phyloP scores from a whole-genome alignment of 2,113 vertebrate species.

The Conger conger region DNA sequence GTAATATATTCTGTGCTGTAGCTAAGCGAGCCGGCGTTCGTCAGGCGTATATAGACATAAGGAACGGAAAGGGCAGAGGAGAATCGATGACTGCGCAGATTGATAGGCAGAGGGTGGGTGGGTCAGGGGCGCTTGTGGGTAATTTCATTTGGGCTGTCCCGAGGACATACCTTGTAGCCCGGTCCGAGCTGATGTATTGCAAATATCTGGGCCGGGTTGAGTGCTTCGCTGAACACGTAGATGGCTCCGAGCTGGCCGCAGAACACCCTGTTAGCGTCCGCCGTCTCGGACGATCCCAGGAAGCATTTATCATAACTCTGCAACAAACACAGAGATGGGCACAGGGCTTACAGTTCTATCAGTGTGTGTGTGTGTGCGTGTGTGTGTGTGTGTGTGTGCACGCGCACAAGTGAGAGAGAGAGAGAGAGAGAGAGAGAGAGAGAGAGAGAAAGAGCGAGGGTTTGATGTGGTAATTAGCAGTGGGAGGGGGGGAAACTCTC shows the following conservation, averaged over 20 bases:
- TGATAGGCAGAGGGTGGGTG: conserved; percentile 39
- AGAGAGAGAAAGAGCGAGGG: too few relatives aligned
- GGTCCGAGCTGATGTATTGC: conserved; percentile 96
- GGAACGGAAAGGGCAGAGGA: conserved; percentile 26
- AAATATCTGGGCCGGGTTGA: conserved; percentile 97
- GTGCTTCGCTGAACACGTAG: conserved; percentile 93
- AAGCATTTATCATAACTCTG: conserved; percentile 99
- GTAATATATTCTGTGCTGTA: conserved; percentile 56
- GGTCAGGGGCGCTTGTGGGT: conserved; percentile 36
- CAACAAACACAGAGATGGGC: conserved; percentile 31
- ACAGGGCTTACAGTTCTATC: not conserved
- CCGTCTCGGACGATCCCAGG: conserved; percentile 95
- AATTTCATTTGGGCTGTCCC: conserved; percentile 47
- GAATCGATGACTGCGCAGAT: conserved; percentile 49
- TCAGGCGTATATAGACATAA: conserved; percentile 34
- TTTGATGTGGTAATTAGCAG: not conserved
- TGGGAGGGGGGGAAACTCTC: not conserved
- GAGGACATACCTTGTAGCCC: conserved; percentile 87
- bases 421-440: too few relatives aligned
- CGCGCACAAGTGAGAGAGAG: too few relatives aligned
- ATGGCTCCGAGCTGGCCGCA: conserved; percentile 95
- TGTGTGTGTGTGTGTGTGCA: too few relatives aligned
- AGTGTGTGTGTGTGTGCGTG: too few relatives aligned
- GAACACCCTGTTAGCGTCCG: conserved; percentile 93
- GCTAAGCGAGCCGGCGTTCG: conserved; percentile 37